Evolutionary conservation across 2,888 invertebrate genomes (phyloP).

Genomic region (Andrena dorsata): DNA sequence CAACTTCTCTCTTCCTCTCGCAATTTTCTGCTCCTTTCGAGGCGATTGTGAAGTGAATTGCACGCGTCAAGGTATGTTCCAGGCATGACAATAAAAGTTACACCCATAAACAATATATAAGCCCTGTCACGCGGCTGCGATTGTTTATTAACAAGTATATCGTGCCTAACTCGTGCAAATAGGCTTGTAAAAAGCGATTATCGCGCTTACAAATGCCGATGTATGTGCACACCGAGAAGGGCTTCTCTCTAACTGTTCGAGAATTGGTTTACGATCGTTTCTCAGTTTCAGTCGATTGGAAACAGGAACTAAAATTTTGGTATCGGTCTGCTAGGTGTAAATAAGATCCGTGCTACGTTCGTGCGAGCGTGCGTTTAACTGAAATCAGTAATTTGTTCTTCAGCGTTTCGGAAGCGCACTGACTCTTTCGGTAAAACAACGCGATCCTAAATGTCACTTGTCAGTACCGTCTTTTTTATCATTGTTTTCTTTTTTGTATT

Average conservation of each 20-base stretch:
- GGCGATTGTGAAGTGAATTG: background rate
- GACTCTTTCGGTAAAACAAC: constrained; percentile 29
- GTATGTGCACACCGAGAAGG: constrained; percentile 20
- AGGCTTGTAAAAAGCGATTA: constrained; percentile 41
- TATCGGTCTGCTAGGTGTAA: background rate
- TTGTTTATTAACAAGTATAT: constrained; percentile 30
- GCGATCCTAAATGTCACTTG: background rate
- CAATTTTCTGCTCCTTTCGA: background rate
- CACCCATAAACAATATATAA: constrained; percentile 49
- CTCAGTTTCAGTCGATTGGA: constrained; percentile 10
- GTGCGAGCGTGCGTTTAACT: background rate
- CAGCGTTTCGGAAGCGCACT: background rate
- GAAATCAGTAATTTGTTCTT: constrained; percentile 4
- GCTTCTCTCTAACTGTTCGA: constrained; percentile 3
- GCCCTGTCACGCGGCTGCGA: constrained; percentile 17
- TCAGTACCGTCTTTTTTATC: background rate
- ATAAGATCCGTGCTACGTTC: background rate
- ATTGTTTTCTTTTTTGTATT: background rate
- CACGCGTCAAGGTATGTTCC: background rate
- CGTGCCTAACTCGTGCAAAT: constrained; percentile 17
- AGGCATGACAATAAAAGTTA: constrained; percentile 35
- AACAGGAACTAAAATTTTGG: background rate
- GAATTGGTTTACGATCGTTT: constrained; percentile 35
- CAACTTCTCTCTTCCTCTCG: background rate
- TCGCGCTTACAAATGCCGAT: constrained; percentile 36